Base-by-base conservation (phyloP, 2,888 invertebrate species). In the Macropis europaea region DNA sequence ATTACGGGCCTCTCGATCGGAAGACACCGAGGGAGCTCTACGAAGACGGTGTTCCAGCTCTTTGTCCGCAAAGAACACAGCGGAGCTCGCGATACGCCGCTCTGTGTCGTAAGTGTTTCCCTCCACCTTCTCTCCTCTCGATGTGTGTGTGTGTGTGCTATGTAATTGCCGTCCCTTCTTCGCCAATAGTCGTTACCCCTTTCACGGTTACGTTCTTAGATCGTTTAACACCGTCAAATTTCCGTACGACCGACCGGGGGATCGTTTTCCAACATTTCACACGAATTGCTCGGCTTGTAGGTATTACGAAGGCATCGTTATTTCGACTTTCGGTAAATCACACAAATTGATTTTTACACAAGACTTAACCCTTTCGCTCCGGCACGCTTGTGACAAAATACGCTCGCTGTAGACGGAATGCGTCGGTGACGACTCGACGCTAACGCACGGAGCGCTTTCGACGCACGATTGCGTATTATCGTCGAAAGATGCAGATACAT, bases 1-100 rank as follows among this genome's bases (percentile, higher is more conserved):
- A 89, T 89, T 89, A 89, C 82, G 86, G 87, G 69, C 85, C 87
- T 77, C 84, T 86, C 82, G 85, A 86, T 86, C 82, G 83, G 52
- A 63, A 82, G 54, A 76, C 75, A 76, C 76, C 77, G 38, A 71
- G 75, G 67, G 81, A 82, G 66, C 83, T 88, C 73, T 86, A 85
- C 82, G 82, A 84, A 64, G 74, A 81, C 72, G 82, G 84, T 61
- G 76, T 70, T 38, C 82, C 81, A 53, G 82, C 81, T 71, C 66
- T 66, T 47, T 81, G 81, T 69, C 80, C 77, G 34, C 40, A n/a
- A 36, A 72, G 67, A 9, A 75, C 69, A 38, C 32, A 28, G n/a
- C 70, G 40, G 9, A 81, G 77, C 26, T 3, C 9, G 26, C 45
- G 30, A 53, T 73, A 73, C 34, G 36, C 4, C 24, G 73, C 73